These are phyloP conservation scores for Tetragonula clypearis DNA, from an alignment of 1,140 invertebrate genomes.

Conservation along the genomic window DNA sequence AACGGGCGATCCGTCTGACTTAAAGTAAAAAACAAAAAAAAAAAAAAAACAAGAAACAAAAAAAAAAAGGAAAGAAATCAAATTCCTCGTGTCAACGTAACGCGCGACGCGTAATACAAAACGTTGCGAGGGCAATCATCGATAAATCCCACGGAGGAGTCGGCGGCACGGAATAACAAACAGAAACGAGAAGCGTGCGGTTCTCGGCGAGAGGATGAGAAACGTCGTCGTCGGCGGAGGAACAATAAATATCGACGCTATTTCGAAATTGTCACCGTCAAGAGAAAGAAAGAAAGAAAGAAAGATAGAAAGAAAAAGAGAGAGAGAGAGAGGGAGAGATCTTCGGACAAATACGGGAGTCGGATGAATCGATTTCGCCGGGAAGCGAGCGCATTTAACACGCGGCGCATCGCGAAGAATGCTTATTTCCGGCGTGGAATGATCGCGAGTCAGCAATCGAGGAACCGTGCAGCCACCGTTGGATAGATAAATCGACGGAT, in stretches of 20 bases:
- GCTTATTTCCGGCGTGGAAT: constrained; percentile 27
- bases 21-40: no score
- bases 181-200: background rate
- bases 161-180: background rate
- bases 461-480: background rate
- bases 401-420: background rate
- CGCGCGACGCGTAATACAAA: background rate
- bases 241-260: constrained; percentile 1
- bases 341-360: background rate
- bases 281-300: background rate
- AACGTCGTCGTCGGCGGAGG: background rate
- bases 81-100: background rate
- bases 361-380: background rate
- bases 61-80: background rate
- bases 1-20: no score
- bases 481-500: constrained; percentile 40
- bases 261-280: constrained; percentile 13
- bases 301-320: no score
- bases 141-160: background rate
- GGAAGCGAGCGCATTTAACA: constrained; percentile 4
- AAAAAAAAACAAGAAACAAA: no score
- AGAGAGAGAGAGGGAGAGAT: background rate
- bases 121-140: background rate
- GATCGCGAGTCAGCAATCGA: constrained; percentile 46
- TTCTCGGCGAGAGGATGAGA: background rate